Evolutionary conservation across 2,113 vertebrate species (phyloP).

Genomic region (Corythoichthys intestinalis): DNA sequence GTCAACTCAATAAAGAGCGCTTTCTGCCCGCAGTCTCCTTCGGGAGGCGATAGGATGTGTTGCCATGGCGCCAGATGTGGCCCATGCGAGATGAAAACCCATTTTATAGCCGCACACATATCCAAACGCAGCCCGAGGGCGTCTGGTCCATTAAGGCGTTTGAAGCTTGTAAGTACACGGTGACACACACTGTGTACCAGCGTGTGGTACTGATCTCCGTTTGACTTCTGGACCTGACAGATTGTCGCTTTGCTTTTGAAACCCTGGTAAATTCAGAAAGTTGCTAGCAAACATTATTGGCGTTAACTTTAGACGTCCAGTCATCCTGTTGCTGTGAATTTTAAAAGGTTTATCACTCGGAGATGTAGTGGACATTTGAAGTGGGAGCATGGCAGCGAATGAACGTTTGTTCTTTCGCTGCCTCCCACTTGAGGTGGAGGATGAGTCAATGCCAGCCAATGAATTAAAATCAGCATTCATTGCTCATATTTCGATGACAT

Average conservation of each 20-base stretch:
- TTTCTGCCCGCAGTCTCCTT: constrained; percentile 20
- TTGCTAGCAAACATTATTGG: background rate
- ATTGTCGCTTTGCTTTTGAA: background rate
- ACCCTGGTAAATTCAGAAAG: background rate
- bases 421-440: too few relatives aligned
- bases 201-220: constrained; percentile 20
- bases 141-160: constrained; percentile 34
- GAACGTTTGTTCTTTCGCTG: too few relatives aligned
- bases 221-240: constrained; percentile 26
- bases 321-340: too few relatives aligned
- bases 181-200: constrained; percentile 12
- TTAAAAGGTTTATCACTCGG: too few relatives aligned
- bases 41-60: constrained; percentile 31
- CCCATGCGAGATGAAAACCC: constrained; percentile 26
- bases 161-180: constrained; percentile 6
- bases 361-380: too few relatives aligned
- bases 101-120: constrained; percentile 21
- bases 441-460: too few relatives aligned
- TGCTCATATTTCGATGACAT: too few relatives aligned
- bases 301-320: background rate
- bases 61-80: constrained; percentile 36
- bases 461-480: too few relatives aligned
- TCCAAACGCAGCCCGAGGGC: constrained; percentile 20
- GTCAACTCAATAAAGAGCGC: constrained; percentile 34
- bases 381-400: too few relatives aligned